A percentile compares a stretch with the other conserved stretches of the same genome.
Conservation (phyloP, 2,113 vertebrate genomes). For the pig (Sus scrofa) region T2T-Sscrofa CM000812.6:251248001-251248500, state of each 20-base stretch:
- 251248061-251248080: conserved; percentile 67
- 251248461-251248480: not conserved
- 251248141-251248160: conserved; percentile 66
- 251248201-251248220: conserved; percentile 74
- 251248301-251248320: not conserved
- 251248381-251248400: conserved; percentile 36
- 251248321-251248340: not conserved
- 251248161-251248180: conserved; percentile 71
- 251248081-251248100: conserved; percentile 58
- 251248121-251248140: conserved; percentile 49
- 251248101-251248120: conserved; percentile 56
- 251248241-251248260: conserved; percentile 59
- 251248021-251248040: not conserved
- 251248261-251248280: conserved; percentile 64
- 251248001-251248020: not conserved
- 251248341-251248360: not conserved
- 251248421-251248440: not conserved
- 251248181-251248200: conserved; percentile 73
- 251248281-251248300: conserved; percentile 1
- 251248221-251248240: conserved; percentile 77
- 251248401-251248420: conserved; percentile 8
- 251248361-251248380: not conserved
- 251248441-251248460: not conserved
- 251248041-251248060: conserved; percentile 46
- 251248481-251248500: not conserved